Evolutionary conservation across 2,797 vertebrate species (phyloP).

Genomic region (Tadarida brasiliensis): DNA sequence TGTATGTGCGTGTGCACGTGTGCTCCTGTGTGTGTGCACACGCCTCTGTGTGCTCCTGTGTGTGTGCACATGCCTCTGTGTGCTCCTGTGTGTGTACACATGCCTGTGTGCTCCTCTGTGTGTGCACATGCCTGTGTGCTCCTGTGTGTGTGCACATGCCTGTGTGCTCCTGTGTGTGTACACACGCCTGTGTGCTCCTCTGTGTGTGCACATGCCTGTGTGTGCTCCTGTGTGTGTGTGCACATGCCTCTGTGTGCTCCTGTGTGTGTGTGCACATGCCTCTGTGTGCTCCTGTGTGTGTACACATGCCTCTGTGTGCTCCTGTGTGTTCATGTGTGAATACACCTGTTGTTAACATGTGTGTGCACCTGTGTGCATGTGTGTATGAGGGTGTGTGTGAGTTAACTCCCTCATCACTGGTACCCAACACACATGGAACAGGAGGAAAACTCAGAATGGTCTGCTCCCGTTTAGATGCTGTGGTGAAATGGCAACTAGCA

Average conservation of each 20-base stretch:
- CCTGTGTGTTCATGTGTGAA: neutral
- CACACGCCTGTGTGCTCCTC: too few species aligned
- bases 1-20: neutral
- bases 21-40: neutral
- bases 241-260: neutral
- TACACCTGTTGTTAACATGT: too few species aligned
- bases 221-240: neutral
- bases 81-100: neutral
- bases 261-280: neutral
- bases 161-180: neutral
- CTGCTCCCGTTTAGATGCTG: neutral
- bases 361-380: neutral
- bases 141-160: neutral
- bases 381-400: neutral
- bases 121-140: neutral
- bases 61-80: neutral
- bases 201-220: too few species aligned
- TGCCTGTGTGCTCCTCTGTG: too few species aligned
- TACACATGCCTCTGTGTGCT: neutral
- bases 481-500: neutral
- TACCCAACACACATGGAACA: neutral
- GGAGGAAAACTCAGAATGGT: neutral
- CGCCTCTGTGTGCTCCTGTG: rapidly evolving
- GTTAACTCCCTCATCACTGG: neutral
- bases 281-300: neutral